A percentile compares a stretch with the other conserved stretches of the same genome.
phyloP scores from a whole-genome alignment of 2,888 invertebrate genomes.

The Oasisia sp. region DNA sequence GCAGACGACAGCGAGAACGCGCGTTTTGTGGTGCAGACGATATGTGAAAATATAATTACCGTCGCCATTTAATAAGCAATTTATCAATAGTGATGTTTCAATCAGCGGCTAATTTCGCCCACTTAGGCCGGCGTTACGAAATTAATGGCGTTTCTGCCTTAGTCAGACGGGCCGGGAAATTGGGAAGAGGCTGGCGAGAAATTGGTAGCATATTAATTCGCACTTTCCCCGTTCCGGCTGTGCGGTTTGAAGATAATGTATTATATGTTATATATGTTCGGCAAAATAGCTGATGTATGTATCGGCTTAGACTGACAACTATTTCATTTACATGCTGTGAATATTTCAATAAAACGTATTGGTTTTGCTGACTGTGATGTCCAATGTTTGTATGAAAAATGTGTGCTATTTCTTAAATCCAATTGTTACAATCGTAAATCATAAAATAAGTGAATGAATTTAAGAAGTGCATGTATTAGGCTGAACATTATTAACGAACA shows the following conservation, averaged over 20 bases:
- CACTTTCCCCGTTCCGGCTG: not conserved
- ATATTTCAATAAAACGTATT: not conserved
- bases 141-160: constrained; percentile 6
- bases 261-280: not conserved
- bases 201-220: not conserved
- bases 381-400: not conserved
- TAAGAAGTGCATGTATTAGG: no score
- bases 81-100: constrained; percentile 17
- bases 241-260: not conserved
- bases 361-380: not conserved
- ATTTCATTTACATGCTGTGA: not conserved
- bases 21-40: not conserved
- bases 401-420: not conserved
- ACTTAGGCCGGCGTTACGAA: not conserved
- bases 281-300: not conserved
- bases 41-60: constrained; percentile 17
- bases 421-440: not conserved
- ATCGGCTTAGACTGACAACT: not conserved
- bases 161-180: not conserved
- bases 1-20: not conserved
- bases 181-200: not conserved
- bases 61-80: constrained; percentile 13
- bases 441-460: no score
- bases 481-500: no score
- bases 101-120: constrained; percentile 12